These are phyloP conservation scores for Tenthredo livida DNA, from an alignment of 2,888 invertebrate genomes.

Conservation along the genomic window DNA sequence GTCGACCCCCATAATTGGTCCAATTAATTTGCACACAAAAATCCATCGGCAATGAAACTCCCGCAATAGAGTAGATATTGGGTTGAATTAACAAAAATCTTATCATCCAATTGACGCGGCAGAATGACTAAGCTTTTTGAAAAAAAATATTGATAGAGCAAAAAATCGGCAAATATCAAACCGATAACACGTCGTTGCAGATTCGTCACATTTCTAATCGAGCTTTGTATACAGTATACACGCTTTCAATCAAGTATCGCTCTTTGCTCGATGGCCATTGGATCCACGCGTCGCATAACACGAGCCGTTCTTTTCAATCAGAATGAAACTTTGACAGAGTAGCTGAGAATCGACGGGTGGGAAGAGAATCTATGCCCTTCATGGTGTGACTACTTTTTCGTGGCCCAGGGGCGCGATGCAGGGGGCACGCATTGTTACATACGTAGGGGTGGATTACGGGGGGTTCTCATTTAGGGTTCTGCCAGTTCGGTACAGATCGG, in stretches of 20 bases:
- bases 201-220: slow-evolving; percentile 26
- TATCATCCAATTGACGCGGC: not conserved
- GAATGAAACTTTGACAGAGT: slow-evolving; percentile 11
- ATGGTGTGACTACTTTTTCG: slow-evolving; percentile 50
- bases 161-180: not conserved
- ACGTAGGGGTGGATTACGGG: slow-evolving; percentile 70
- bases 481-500: slow-evolving; percentile 67
- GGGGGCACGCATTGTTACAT: slow-evolving; percentile 71
- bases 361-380: slow-evolving; percentile 38
- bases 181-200: not conserved
- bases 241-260: slow-evolving; percentile 20
- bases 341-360: slow-evolving; percentile 32
- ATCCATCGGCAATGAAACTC: slow-evolving; percentile 68
- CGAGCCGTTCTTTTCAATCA: slow-evolving; percentile 18
- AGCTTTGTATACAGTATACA: not conserved
- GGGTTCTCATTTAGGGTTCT: slow-evolving; percentile 67
- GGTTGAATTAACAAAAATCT: not conserved
- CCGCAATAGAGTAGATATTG: not conserved
- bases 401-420: slow-evolving; percentile 62
- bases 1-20: slow-evolving; percentile 74
- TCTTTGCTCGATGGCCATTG: not conserved
- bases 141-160: not conserved
- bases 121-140: not conserved
- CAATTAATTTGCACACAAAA: slow-evolving; percentile 76
- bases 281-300: slow-evolving; percentile 8